Percentiles rank a stretch among this genome's conserved stretches.
These are phyloP conservation scores for Periophthalmus modestus DNA, from an alignment of 2,113 vertebrate genomes.

Conservation along the genomic window DNA sequence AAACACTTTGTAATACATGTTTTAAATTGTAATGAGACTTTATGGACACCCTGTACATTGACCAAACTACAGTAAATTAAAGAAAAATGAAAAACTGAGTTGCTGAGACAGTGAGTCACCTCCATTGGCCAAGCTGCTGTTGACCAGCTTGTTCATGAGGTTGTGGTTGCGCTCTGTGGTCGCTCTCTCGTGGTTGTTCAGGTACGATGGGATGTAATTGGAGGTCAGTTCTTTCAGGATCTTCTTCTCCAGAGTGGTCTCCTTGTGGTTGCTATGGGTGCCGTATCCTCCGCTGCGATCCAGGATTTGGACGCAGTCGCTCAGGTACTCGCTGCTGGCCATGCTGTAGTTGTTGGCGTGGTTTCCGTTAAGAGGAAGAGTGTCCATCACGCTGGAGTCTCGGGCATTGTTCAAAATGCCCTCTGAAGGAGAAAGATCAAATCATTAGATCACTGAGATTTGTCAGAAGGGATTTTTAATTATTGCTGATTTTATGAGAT, in stretches of 20 bases:
- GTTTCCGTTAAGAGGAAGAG: constrained; percentile 99
- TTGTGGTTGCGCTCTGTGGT: constrained; percentile 91
- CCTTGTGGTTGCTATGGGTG: constrained; percentile 84
- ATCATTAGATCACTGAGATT: constrained; percentile 27
- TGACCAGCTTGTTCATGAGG: constrained; percentile 95
- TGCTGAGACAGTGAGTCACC: constrained; percentile 37
- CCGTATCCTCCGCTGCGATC: constrained; percentile 87
- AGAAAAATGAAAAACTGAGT: too few relatives aligned
- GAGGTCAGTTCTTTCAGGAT: constrained; percentile 98
- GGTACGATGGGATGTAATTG: constrained; percentile 95
- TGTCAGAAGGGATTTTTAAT: constrained; percentile 49
- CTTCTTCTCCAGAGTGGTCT: constrained; percentile 97
- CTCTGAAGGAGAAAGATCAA: constrained; percentile 80
- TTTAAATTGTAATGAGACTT: too few relatives aligned
- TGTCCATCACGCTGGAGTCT: constrained; percentile 99
- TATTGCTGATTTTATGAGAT: constrained; percentile 36
- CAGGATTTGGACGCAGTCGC: constrained; percentile 95
- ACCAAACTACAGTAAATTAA: too few relatives aligned
- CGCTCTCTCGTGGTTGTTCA: constrained; percentile 91
- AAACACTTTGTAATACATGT: too few relatives aligned
- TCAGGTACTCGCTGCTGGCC: constrained; percentile 94
- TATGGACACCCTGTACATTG: too few relatives aligned
- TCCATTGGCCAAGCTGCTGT: constrained; percentile 84
- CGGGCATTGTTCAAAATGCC: constrained; percentile 99
- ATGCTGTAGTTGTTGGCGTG: constrained; percentile 98